phyloP scores from a whole-genome alignment of 2,113 vertebrate genomes.

The Mormyrus iriodes region DNA sequence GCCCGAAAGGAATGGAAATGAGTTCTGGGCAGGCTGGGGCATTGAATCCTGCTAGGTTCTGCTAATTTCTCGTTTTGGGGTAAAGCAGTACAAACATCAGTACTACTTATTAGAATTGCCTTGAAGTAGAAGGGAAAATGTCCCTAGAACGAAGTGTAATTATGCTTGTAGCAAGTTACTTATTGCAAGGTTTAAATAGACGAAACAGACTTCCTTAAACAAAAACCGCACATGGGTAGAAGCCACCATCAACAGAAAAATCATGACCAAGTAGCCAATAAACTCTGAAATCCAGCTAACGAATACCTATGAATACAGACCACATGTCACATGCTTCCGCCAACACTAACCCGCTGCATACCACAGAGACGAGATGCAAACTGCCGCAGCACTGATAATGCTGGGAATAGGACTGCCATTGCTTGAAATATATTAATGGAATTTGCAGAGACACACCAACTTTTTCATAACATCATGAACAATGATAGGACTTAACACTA shows the following conservation, averaged over 20 bases:
- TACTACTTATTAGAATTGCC: background rate
- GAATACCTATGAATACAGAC: background rate
- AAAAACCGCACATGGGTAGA: background rate
- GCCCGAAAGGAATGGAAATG: background rate
- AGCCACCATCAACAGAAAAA: background rate
- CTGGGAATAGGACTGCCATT: background rate
- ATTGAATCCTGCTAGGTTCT: background rate
- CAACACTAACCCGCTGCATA: background rate
- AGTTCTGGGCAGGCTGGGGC: background rate
- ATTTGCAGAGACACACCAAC: background rate
- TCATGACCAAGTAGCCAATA: background rate
- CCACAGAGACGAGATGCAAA: background rate
- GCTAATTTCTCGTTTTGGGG: background rate
- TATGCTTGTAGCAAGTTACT: background rate
- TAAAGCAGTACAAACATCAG: background rate
- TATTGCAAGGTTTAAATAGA: background rate
- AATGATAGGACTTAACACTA: background rate
- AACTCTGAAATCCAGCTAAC: background rate
- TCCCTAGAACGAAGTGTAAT: background rate
- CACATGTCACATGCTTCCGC: background rate
- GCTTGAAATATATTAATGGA: background rate
- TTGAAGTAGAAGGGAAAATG: background rate
- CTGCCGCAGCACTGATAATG: background rate
- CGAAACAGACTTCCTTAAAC: background rate
- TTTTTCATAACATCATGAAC: background rate